phyloP scores from a whole-genome alignment of 2,888 invertebrate genomes.

The Empis livida region DNA sequence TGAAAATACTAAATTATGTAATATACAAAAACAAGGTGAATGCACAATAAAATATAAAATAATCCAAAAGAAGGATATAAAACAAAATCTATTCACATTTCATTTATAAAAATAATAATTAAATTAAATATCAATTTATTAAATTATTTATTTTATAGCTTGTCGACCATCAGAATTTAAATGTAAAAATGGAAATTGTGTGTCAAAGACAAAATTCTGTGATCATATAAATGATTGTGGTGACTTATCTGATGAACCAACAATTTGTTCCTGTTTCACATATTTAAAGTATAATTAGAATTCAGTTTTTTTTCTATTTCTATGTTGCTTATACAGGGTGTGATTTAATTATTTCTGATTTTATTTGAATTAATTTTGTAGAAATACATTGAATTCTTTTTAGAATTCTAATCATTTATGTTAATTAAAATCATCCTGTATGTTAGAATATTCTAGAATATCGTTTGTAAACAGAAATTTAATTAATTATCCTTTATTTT shows the following conservation, averaged over 20 bases:
- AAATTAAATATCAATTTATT: too few species aligned
- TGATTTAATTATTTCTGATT: too few species aligned
- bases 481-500: not conserved
- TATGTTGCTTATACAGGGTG: not conserved
- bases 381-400: not conserved
- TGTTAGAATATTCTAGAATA: too few species aligned
- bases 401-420: too few species aligned
- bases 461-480: too few species aligned
- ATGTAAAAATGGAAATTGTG: constrained; percentile 53
- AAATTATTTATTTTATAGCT: constrained; percentile 34
- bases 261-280: constrained; percentile 47
- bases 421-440: too few species aligned
- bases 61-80: too few species aligned
- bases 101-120: too few species aligned
- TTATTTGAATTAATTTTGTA: not conserved
- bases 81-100: too few species aligned
- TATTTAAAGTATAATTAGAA: constrained; percentile 40
- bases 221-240: constrained; percentile 54
- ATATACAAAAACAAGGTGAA: not conserved
- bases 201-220: constrained; percentile 55
- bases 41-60: too few species aligned
- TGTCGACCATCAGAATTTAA: constrained; percentile 48
- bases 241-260: constrained; percentile 60
- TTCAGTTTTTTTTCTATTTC: not conserved
- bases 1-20: constrained; percentile 37